These are phyloP conservation scores for Leistus spinibarbis DNA, from an alignment of 2,888 invertebrate species.

Conservation along the genomic window DNA sequence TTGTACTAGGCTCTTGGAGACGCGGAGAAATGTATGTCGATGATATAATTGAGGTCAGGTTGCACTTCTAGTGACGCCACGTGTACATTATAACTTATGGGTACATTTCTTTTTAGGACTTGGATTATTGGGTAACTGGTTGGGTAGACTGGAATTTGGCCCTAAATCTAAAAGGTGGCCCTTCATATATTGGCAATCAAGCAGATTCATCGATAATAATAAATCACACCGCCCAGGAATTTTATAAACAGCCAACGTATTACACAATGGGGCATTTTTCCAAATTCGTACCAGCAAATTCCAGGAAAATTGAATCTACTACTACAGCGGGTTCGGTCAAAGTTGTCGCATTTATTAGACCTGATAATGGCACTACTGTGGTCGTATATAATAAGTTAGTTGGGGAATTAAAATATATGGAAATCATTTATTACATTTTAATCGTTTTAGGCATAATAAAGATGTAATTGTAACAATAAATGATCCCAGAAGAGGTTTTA, in stretches of 20 bases:
- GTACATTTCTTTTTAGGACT: constrained; percentile 59
- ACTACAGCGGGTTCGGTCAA: constrained; percentile 52
- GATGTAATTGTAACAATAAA: constrained; percentile 50
- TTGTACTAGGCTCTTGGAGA: constrained; percentile 67
- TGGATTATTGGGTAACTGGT: constrained; percentile 76
- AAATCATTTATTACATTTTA: background rate
- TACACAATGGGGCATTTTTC: constrained; percentile 83
- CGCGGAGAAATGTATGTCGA: constrained; percentile 58
- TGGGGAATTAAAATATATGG: background rate
- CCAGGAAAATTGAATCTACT: constrained; percentile 54
- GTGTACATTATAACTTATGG: constrained; percentile 69
- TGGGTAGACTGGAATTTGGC: constrained; percentile 94
- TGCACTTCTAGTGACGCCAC: constrained; percentile 57
- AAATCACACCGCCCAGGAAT: constrained; percentile 67
- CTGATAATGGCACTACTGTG: constrained; percentile 59
- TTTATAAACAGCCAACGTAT: constrained; percentile 89
- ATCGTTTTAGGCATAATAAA: constrained; percentile 50
- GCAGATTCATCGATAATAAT: constrained; percentile 83
- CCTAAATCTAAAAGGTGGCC: constrained; percentile 75
- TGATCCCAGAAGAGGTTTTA: constrained; percentile 53
- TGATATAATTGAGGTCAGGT: constrained; percentile 67
- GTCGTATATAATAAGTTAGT: constrained; percentile 65
- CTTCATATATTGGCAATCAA: constrained; percentile 77
- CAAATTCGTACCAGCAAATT: constrained; percentile 68
- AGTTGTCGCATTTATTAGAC: constrained; percentile 61